Base-by-base conservation (phyloP, 2,797 vertebrate genomes). In the Chrosomus eos region DNA sequence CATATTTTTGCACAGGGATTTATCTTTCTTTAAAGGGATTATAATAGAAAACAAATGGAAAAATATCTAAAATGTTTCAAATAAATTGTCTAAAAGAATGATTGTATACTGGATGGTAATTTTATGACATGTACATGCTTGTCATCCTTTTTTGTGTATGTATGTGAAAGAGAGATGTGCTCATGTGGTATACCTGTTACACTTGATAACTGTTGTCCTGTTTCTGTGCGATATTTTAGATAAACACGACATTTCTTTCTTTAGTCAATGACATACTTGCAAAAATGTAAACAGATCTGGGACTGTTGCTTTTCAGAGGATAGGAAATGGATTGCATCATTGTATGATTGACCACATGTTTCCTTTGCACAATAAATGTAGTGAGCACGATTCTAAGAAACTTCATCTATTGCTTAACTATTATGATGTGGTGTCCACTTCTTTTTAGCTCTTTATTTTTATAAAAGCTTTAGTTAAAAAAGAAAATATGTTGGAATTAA, bases 131-230 rank as follows among this genome's bases (percentile, higher is more conserved):
- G 64, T 53, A 68, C 36, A 31, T 31, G 31, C 36, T 28, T 76
- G 73, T 14, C 11, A 26, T 72, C 7, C 7, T 64, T n/a, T 72
- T 62, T 58, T 55, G 3, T 43, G n/a, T 77, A n/a, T 68, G 45
- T 68, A 16, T 70, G 64, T 70, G 13, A 68, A 76, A 67, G 60
- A 3, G 62, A 67, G 64, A 0, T 26, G 70, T 43, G 13, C 64
- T 55, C n/a, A 18, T 38, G 45, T 68, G 75, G 11, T 72, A 23
- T 79, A 28, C 28, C 75, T 84, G 83, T 84, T 84, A 84, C 83
- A 71, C 83, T 70, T 71, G 74, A 72, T 60, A 84, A 77, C 73
- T 43, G 31, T 28, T 71, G 70, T 64, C 26, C 67, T 72, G 51
- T 79, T 72, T 71, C 66, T 64, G 28, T 64, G 28, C 18, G 58